Evolutionary conservation across 2,888 invertebrate species (phyloP), one percentile per base, ranked within the genome.

Genomic region (Cephus rjabovi): DNA sequence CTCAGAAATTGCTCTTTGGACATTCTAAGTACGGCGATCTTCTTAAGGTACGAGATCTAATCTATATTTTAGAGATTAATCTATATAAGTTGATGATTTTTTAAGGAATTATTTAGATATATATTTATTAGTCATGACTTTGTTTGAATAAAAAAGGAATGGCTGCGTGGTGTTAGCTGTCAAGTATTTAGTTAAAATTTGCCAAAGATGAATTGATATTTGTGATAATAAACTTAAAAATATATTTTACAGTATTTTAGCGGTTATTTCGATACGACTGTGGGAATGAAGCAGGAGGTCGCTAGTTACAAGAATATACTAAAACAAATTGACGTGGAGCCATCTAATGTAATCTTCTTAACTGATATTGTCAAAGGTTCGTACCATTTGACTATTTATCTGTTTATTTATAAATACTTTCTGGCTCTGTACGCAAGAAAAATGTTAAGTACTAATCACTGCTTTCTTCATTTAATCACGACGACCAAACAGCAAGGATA

Each of bases 1-100:
- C 98, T 23, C 99, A 99, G 91, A 96, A 97, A 89, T 93, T 98
- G 12, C 93, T 98, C 4, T 98, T 98, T 90, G 93, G 93, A 0
- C 93, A 97, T 90, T 95, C 97, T 3, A 92, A 93, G 31, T 93
- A 94, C 73, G 98, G 98, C 0, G 95, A 98, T 91, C 89, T 98
- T 82, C 92, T 95, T 15, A 91, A 93, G 85, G 94, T 95, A 73
- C 91, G 92, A 23, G 15, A 34, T 15, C 9, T 31, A 31, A 31
- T 31, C 31, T 1, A 31, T 31, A 31, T 31, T 31, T 31, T 2
- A 31, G 31, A 31, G 31, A 33, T 71, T 71, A 9, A 9, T 56
- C 56, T 56, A 9, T 23, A 56, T 23, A 56, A 56, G 1, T 56
- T 56, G 56, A 9, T 56, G 56, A 23, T 56, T 9, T 23, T 56